Evolutionary conservation across 1,140 invertebrate genomes (phyloP), one percentile per base, ranked within the genome.

Genomic region (Armadillidium nasatum): DNA sequence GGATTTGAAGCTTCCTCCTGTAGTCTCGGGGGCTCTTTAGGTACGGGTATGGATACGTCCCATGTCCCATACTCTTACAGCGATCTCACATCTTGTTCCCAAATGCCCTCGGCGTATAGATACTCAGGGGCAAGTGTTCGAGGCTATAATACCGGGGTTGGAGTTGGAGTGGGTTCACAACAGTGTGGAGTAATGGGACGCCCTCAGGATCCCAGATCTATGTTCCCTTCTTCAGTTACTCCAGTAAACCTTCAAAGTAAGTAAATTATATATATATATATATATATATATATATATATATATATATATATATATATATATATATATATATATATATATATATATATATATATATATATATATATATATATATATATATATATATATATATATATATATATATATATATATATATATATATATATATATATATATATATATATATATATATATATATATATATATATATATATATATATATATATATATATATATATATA

Each of bases 51-150:
- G 73, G 86, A 86, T 66, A 83, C 89, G 44, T 85, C 85, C 7
- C 89, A 89, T 82, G 90, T 91, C 86, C 90, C 91, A 50, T 92
- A 91, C 84, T 90, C 91, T 9, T 94, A 94, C 85, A 91, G 91
- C 33, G 93, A 94, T 84, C 87, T 93, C 78, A 91, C 91, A 33
- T 92, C 92, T 11, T 94, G 93, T 85, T 91, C 91, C 67, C 93
- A 94, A 86, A 93, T 94, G 90, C 91, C 91, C 73, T 90, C 91
- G 82, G 81, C 79, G 33, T 82, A 82, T 73, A 74, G 79, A 54
- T 81, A 81, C 77, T 78, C 79, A 66, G 78, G 79, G 66, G 75
- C 79, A 10, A 75, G 75, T 43, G 74, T 81, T 21, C 69, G 79
- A 70, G 79, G 79, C 70, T 81, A 81, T 73, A 79, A 79, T 54